Evolutionary conservation across 2,797 vertebrate species (phyloP).

Genomic region (Anabas testudineus): DNA sequence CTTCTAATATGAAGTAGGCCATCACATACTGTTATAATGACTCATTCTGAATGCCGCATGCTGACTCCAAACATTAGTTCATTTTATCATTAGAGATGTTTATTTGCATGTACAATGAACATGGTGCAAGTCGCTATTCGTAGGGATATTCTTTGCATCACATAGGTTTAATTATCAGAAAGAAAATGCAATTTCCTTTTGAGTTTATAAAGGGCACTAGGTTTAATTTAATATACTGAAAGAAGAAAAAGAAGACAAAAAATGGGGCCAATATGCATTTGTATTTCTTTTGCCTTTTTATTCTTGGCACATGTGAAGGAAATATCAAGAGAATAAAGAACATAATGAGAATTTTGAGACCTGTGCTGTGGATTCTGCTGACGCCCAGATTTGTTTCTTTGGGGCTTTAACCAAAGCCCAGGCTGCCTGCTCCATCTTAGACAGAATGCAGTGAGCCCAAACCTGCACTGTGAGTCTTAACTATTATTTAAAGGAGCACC

Average conservation of each 20-base stretch:
- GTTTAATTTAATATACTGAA: constrained; percentile 55
- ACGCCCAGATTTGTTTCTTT: constrained; percentile 40
- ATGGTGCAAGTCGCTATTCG: constrained; percentile 29
- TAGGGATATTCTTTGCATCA: constrained; percentile 30
- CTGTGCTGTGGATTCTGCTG: constrained; percentile 19
- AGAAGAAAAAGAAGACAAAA: constrained; percentile 13
- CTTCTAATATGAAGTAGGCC: constrained; percentile 71
- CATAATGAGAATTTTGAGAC: constrained; percentile 43
- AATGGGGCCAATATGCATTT: constrained; percentile 19
- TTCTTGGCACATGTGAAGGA: constrained; percentile 23
- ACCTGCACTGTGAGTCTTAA: constrained; percentile 27
- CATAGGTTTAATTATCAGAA: constrained; percentile 61
- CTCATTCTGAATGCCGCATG: constrained; percentile 42
- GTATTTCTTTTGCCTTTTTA: constrained; percentile 21
- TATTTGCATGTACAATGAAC: neutral
- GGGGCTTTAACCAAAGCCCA: constrained; percentile 34
- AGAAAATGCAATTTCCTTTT: constrained; percentile 43
- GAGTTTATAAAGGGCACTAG: constrained; percentile 50
- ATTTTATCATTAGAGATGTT: constrained; percentile 27
- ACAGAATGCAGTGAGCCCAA: constrained; percentile 18
- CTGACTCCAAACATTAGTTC: constrained; percentile 35
- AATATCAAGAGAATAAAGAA: constrained; percentile 46
- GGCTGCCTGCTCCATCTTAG: constrained; percentile 19
- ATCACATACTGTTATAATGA: constrained; percentile 50
- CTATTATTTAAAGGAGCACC: constrained; percentile 63